Evolutionary conservation across 1,140 invertebrate genomes (phyloP), one percentile per base, ranked within the genome.

Genomic region (Harlomillsia oculata): DNA sequence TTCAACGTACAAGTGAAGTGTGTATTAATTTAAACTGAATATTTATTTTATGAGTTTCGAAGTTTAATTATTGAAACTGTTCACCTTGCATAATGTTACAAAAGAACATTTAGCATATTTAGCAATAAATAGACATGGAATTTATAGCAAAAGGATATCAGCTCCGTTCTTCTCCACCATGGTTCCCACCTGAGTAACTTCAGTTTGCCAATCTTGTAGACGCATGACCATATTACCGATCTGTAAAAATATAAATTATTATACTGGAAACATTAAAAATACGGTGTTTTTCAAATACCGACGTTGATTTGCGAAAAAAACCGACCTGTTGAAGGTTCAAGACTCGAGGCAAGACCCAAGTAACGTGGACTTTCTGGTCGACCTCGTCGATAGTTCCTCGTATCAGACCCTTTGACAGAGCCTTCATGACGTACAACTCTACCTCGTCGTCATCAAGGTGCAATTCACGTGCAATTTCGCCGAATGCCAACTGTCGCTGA

Each of bases 401-500:
- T 3, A 99, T 88, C 1, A 99, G 77, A 40, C 87, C 89, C 64
- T 97, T 82, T n/a, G 92, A 89, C 25, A 99, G 71, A 0, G 96
- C 96, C 74, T 97, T 96, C 96, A 99, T 99, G 2, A 98, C 89
- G 11, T 98, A 75, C 55, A 96, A 75, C 71, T 99, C 96, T 20
- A 99, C 91, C 73, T 96, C 84, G 41, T 82, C 82, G 11, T 83
- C 71, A 1, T 85, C 83, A 58, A 97, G 72, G 66, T 83, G 78
- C 8, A 92, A 89, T 70, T 88, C 87, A 49, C 78, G 72, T 1
- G 93, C 82, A 54, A 99, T 97, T 72, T 97, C 93, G 9, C 77
- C 74, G 72, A 99, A 99, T 0, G 88, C 84, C 41, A 99, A 74
- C 67, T 89, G 82, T 43, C 86, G 76, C 59, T 76, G 76, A 55